These are phyloP conservation scores for Melanotus villosus DNA, from an alignment of 2,888 invertebrate genomes.

Conservation along the genomic window DNA sequence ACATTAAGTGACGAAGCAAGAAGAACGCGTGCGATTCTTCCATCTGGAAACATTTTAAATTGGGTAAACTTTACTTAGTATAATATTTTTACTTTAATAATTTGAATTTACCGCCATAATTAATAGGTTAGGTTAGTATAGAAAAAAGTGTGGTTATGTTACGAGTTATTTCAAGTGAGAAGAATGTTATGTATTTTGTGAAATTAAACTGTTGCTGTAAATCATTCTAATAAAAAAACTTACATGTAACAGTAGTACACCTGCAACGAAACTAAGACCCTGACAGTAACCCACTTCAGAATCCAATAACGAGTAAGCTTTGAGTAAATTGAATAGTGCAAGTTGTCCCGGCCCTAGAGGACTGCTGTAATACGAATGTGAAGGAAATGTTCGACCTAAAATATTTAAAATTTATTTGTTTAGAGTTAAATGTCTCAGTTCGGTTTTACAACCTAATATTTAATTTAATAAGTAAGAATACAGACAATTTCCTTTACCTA, in stretches of 20 bases:
- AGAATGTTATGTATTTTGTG: background rate
- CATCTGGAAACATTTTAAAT: conserved; percentile 77
- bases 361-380: conserved; percentile 93
- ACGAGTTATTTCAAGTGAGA: too few species aligned
- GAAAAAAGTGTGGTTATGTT: too few species aligned
- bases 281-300: conserved; percentile 97
- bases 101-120: too few species aligned
- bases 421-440: too few species aligned
- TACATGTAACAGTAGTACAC: conserved; percentile 92
- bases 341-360: conserved; percentile 94
- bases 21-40: conserved; percentile 93
- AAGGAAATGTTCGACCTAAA: conserved; percentile 88
- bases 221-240: conserved; percentile 65
- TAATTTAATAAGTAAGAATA: too few species aligned
- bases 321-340: conserved; percentile 93
- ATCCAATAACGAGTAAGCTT: conserved; percentile 95
- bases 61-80: background rate
- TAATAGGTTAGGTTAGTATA: too few species aligned
- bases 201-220: background rate
- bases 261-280: conserved; percentile 96
- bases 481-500: too few species aligned
- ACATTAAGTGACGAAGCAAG: conserved; percentile 92
- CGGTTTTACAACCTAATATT: too few species aligned
- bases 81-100: too few species aligned
- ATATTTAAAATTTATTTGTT: background rate